Evolutionary conservation across 2,797 vertebrate species (phyloP).

Genomic region (Pseudotriccus pelzelni): DNA sequence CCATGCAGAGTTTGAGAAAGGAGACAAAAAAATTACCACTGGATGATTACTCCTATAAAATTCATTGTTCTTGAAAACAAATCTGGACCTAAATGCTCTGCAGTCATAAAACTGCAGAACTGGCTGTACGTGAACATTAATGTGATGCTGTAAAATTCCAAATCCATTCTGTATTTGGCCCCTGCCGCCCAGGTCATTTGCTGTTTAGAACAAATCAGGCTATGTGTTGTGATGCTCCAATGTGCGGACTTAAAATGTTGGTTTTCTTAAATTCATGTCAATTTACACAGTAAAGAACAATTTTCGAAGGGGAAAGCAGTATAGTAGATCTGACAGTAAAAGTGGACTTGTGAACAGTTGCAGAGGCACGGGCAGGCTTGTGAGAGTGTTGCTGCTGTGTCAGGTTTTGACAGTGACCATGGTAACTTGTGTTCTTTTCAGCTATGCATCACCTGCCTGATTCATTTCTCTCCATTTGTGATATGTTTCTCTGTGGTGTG

Average conservation of each 20-base stretch:
- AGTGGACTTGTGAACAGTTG: background rate
- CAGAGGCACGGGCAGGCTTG: background rate
- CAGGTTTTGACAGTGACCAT: constrained; percentile 47
- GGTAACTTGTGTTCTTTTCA: constrained; percentile 77
- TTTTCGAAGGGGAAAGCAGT: background rate
- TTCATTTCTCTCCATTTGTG: constrained; percentile 78
- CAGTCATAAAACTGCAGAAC: background rate
- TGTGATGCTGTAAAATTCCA: background rate
- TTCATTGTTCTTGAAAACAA: background rate
- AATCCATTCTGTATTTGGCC: background rate
- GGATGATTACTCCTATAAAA: background rate
- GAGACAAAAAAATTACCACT: background rate
- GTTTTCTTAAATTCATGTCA: background rate
- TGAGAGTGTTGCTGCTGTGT: constrained; percentile 36
- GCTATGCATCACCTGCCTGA: constrained; percentile 69
- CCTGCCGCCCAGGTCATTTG: background rate
- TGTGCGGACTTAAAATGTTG: background rate
- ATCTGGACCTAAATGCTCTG: background rate
- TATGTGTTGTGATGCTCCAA: background rate
- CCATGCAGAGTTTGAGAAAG: background rate
- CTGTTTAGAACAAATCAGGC: background rate
- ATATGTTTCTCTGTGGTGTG: constrained; percentile 79
- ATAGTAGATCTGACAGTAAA: background rate
- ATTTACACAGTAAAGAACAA: background rate
- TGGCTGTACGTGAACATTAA: background rate